Evolutionary conservation across 2,113 vertebrate genomes (phyloP).

Genomic region (Spilogale gracilis): DNA sequence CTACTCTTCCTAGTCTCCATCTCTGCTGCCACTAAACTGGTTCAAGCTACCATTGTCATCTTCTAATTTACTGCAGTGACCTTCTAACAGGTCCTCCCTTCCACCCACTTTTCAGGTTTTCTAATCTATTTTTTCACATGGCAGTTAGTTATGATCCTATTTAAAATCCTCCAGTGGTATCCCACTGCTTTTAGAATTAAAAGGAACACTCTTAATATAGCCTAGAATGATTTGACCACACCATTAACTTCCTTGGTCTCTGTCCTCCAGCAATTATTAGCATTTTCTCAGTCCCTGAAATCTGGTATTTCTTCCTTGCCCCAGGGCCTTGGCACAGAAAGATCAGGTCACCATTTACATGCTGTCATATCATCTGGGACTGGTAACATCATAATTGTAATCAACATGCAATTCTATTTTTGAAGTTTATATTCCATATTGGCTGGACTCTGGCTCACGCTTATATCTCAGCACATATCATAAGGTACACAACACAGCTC

Average conservation of each 20-base stretch:
- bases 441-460: not conserved
- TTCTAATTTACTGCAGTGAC: not conserved
- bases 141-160: not conserved
- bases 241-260: not conserved
- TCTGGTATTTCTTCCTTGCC: not conserved
- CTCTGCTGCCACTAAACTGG: not conserved
- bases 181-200: slow-evolving; percentile 15
- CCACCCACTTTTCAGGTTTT: not conserved
- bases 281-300: not conserved
- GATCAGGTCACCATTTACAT: not conserved
- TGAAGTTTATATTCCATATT: not conserved
- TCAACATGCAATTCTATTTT: not conserved
- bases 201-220: not conserved
- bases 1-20: not conserved
- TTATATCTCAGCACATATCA: not conserved
- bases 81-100: not conserved
- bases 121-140: not conserved
- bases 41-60: not conserved
- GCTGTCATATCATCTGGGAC: not conserved
- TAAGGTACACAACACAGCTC: not conserved
- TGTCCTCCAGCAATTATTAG: not conserved
- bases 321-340: not conserved
- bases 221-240: not conserved
- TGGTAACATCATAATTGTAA: not conserved
- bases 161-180: not conserved